These are phyloP conservation scores for Solenodon paradoxus DNA, from an alignment of 2,113 vertebrate genomes.

Conservation along the genomic window DNA sequence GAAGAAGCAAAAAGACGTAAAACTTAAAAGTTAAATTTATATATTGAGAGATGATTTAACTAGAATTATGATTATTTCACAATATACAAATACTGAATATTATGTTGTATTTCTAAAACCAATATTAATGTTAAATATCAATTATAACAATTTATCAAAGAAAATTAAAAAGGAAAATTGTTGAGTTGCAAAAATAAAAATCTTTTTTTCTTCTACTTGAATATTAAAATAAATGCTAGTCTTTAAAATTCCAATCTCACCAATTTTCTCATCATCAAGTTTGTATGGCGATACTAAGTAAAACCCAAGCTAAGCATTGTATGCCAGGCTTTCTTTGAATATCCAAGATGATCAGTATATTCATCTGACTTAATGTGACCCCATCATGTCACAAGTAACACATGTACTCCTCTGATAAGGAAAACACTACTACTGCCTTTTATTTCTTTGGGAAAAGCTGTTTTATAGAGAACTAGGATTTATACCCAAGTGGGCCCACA, in stretches of 20 bases:
- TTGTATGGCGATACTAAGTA: background rate
- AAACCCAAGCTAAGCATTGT: background rate
- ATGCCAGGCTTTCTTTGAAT: background rate
- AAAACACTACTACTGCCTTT: background rate
- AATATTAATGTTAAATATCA: too few species aligned
- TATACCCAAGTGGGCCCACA: background rate
- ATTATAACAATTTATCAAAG: too few species aligned
- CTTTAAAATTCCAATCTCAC: background rate
- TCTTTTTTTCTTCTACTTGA: background rate
- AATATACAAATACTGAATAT: too few species aligned
- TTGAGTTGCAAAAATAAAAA: background rate
- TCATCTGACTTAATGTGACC: background rate
- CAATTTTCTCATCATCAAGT: background rate
- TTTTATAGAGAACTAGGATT: background rate
- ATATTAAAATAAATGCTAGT: background rate
- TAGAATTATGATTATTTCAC: too few species aligned
- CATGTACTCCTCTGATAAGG: background rate
- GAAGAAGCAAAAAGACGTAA: too few species aligned
- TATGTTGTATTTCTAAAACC: too few species aligned
- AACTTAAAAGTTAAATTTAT: too few species aligned
- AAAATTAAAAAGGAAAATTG: background rate
- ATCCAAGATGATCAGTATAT: background rate
- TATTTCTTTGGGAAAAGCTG: background rate
- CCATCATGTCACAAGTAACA: background rate
- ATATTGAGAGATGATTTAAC: too few species aligned